These are phyloP conservation scores for Ricordea florida DNA, from an alignment of 92 coral and sea anemone genomes.

Conservation along the genomic window DNA sequence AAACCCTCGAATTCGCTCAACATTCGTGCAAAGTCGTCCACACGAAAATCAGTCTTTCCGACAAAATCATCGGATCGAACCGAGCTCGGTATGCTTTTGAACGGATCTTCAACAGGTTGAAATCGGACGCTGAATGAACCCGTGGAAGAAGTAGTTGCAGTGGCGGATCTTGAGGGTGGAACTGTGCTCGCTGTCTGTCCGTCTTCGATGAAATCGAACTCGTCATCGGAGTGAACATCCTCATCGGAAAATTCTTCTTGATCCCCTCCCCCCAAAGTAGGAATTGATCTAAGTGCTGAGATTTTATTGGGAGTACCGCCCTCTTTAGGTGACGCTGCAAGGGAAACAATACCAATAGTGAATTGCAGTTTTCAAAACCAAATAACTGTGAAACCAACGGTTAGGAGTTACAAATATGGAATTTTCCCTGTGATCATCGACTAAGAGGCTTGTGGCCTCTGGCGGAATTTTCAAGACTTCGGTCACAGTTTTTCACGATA, in stretches of 20 bases:
- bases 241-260: constrained; percentile 67
- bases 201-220: constrained; percentile 89
- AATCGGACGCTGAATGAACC: constrained; percentile 31
- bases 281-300: background rate
- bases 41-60: constrained; percentile 45
- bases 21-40: constrained; percentile 89
- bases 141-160: background rate
- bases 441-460: no score
- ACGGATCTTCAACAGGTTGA: background rate
- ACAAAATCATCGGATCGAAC: constrained; percentile 30
- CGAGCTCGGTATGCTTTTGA: constrained; percentile 24
- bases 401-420: no score
- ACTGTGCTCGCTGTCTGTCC: constrained; percentile 20
- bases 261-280: constrained; percentile 10
- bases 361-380: background rate
- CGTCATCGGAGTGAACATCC: constrained; percentile 90
- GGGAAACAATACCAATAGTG: background rate
- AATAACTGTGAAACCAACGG: no score
- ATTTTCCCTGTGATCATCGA: no score
- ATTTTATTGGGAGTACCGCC: background rate
- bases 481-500: no score
- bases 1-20: constrained; percentile 90
- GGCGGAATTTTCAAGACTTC: no score
- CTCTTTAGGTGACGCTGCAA: constrained; percentile 9
- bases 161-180: constrained; percentile 10